Percentiles rank a stretch among this genome's conserved stretches.
These are phyloP conservation scores for Morone saxatilis DNA, from an alignment of 2,113 vertebrate genomes.

Conservation along the genomic window DNA sequence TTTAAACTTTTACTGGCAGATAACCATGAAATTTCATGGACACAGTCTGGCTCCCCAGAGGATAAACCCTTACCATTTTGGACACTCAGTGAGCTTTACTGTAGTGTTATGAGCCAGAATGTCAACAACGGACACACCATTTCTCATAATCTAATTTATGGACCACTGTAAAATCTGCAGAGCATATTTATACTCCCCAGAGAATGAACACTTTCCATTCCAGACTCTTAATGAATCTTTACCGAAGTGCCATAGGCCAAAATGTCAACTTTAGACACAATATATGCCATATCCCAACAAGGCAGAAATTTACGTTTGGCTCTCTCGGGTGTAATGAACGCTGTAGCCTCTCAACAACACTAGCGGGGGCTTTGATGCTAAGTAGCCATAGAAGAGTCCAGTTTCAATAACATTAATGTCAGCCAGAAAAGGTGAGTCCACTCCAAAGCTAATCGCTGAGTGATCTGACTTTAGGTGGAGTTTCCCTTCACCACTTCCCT, in stretches of 20 bases:
- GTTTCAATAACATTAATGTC: conserved; percentile 14
- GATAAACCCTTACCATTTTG: no score
- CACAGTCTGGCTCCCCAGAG: background rate
- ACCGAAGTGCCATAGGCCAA: no score
- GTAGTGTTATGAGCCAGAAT: no score
- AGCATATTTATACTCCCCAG: no score
- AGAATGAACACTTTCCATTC: no score
- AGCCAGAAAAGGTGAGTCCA: conserved; percentile 18
- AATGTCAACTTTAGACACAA: no score
- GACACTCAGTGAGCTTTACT: no score
- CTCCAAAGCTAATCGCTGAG: background rate
- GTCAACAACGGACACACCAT: no score
- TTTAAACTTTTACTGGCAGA: background rate
- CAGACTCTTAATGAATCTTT: no score
- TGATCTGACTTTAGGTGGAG: conserved; percentile 11
- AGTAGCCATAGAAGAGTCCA: background rate
- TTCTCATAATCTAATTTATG: no score
- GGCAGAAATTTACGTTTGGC: background rate
- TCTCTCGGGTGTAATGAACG: background rate
- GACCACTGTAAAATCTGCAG: no score
- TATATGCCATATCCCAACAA: no score
- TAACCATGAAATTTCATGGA: background rate
- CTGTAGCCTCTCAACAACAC: background rate
- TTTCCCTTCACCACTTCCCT: background rate
- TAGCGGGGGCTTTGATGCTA: background rate